Base-by-base conservation (phyloP, 2,797 vertebrate genomes). In the Sylvilagus floridanus region DNA sequence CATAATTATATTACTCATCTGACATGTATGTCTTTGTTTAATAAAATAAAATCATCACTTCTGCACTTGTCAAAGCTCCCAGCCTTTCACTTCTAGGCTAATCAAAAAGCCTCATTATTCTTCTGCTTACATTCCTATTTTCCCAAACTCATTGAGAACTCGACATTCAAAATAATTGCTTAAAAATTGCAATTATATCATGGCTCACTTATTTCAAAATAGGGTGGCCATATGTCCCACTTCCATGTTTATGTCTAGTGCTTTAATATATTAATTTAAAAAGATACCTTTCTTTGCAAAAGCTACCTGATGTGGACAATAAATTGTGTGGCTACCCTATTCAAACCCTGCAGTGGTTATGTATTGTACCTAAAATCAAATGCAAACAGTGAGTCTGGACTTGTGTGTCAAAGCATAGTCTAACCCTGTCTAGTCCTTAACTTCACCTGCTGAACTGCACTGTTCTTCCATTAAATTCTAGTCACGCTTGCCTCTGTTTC, bases 361-460 rank as follows among this genome's bases (percentile, higher is more conserved):
- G 1, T 50, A 17, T 30, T 54, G 24, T 26, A 42, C 26, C 69
- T 73, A 83, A 52, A 77, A 35, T 35, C 28, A 47, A 65, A n/a
- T 14, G 24, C 9, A 54, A 11, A 16, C 47, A 4, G 32, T 30
- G 16, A 32, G 13, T 24, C 30, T 42, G 50, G 57, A 22, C 21
- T 30, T 42, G 1, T 28, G 4, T 2, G 1, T 37, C 54, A 6
- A 7, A 7, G 10, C 5, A 1, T 1, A 54, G 19, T 47, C 63
- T 71, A 4, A 10, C 28, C 19, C 54, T 50, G 11, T 35, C 19
- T 24, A 5, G 5, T 57, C 19, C 17, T 22, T 24, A 2, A 0
- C 42, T 63, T 86, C 26, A 11, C 79, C 52, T n/a, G 57, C 13
- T 57, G 73, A 1, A 1, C 22, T 35, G 2, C 0, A 13, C 3